Evolutionary conservation across 2,113 vertebrate species (phyloP).

Genomic region (Rhineura floridana): DNA sequence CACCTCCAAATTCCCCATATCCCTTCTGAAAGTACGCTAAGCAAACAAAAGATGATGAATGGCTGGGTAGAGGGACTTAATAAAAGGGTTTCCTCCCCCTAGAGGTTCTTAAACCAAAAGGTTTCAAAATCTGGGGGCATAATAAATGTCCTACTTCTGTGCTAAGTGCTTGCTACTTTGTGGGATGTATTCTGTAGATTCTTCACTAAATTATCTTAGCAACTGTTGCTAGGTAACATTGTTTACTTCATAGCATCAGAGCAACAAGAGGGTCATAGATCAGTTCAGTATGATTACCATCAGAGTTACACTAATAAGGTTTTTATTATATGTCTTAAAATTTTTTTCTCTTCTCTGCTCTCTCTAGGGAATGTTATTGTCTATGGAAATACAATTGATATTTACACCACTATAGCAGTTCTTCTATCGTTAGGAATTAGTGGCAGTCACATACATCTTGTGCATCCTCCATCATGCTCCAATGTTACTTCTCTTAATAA

Average conservation of each 20-base stretch:
- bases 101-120: conserved; percentile 64
- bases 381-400: conserved; percentile 87
- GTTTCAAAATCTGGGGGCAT: conserved; percentile 69
- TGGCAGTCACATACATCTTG: conserved; percentile 81
- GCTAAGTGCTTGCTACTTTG: conserved; percentile 79
- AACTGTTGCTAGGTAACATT: conserved; percentile 81
- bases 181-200: conserved; percentile 79
- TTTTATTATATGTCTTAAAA: conserved; percentile 65
- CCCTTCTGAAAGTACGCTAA: conserved; percentile 9
- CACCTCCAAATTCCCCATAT: not conserved
- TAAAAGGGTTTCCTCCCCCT: conserved; percentile 25
- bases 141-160: conserved; percentile 71
- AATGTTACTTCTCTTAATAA: conserved; percentile 72
- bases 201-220: conserved; percentile 80
- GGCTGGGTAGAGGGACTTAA: not conserved
- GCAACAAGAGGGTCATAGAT: conserved; percentile 74
- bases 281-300: conserved; percentile 72
- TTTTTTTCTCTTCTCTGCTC: conserved; percentile 18
- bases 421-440: conserved; percentile 81
- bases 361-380: conserved; percentile 84
- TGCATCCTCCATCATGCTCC: conserved; percentile 70
- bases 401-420: conserved; percentile 80
- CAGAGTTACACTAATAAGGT: conserved; percentile 72
- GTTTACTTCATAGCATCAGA: conserved; percentile 77
- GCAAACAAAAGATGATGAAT: conserved; percentile 47